Evolutionary conservation across 2,888 invertebrate genomes (phyloP).

Genomic region (Diarsia mendica): DNA sequence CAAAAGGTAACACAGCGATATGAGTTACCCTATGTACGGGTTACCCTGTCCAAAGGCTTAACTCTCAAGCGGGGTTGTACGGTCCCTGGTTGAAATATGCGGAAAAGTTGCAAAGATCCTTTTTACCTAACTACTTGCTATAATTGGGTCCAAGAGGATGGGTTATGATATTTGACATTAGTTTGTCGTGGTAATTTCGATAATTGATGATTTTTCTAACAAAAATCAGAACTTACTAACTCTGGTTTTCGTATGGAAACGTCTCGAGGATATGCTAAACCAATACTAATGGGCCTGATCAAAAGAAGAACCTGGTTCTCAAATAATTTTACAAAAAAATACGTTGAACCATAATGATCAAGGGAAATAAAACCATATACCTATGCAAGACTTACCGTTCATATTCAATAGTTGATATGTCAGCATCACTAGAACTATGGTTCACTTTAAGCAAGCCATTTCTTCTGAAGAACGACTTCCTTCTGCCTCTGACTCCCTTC

Average conservation of each 20-base stretch:
- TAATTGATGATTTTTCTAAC: not conserved
- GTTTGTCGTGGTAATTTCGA: not conserved
- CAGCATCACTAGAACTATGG: slow-evolving; percentile 77
- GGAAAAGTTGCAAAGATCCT: slow-evolving; percentile 36
- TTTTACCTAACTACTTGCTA: not conserved
- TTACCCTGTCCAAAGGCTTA: too few species aligned
- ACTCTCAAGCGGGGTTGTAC: too few species aligned
- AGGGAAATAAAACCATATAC: not conserved
- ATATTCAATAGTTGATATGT: slow-evolving; percentile 75
- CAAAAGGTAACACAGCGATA: too few species aligned
- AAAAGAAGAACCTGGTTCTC: not conserved
- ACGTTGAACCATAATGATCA: too few species aligned
- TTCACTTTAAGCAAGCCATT: slow-evolving; percentile 67
- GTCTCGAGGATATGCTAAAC: not conserved
- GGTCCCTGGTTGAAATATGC: too few species aligned
- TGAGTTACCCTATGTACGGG: too few species aligned
- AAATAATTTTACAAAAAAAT: not conserved
- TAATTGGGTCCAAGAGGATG: not conserved
- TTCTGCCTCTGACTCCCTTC: slow-evolving; percentile 41
- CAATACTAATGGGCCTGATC: not conserved
- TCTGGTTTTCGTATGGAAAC: not conserved
- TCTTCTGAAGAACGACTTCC: slow-evolving; percentile 65
- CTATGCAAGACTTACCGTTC: slow-evolving; percentile 75
- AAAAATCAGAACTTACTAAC: not conserved
- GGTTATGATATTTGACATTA: not conserved